A percentile compares a stretch with the other conserved stretches of the same genome.
These are phyloP conservation scores for Silvanus unidentatus DNA, from an alignment of 2,888 invertebrate species.

Conservation along the genomic window DNA sequence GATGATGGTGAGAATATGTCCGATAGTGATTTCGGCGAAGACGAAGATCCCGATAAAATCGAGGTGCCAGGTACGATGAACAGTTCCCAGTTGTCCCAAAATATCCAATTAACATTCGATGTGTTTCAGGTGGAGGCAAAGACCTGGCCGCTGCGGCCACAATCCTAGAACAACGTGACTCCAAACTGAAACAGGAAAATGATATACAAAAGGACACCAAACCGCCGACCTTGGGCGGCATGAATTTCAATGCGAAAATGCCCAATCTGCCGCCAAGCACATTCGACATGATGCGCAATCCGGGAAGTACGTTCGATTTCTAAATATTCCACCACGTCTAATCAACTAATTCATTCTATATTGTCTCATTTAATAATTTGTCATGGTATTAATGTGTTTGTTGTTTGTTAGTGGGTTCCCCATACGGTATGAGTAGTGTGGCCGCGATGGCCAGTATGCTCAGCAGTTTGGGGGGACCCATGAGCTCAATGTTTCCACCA, in stretches of 20 bases:
- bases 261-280: conserved; percentile 49
- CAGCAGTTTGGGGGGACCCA: conserved; percentile 45
- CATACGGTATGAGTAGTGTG: conserved; percentile 45
- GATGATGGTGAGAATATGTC: conserved; percentile 52
- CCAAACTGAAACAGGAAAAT: conserved; percentile 47
- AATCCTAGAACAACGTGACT: conserved; percentile 45
- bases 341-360: background rate
- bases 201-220: conserved; percentile 28
- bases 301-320: conserved; percentile 37
- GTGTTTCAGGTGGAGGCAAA: conserved; percentile 71
- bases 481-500: conserved; percentile 39
- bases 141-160: conserved; percentile 76
- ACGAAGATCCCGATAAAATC: conserved; percentile 86
- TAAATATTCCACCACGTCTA: background rate
- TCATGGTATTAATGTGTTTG: background rate
- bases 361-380: background rate
- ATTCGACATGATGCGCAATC: conserved; percentile 53
- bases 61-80: conserved; percentile 79
- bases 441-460: conserved; percentile 49
- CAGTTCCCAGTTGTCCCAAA: too few relatives aligned
- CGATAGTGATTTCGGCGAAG: conserved; percentile 74
- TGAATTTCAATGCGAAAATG: conserved; percentile 42
- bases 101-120: too few relatives aligned
- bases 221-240: conserved; percentile 21
- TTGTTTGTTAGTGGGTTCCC: conserved; percentile 33